These are phyloP conservation scores for Acleris literana DNA, from an alignment of 2,888 invertebrate genomes.

Conservation along the genomic window DNA sequence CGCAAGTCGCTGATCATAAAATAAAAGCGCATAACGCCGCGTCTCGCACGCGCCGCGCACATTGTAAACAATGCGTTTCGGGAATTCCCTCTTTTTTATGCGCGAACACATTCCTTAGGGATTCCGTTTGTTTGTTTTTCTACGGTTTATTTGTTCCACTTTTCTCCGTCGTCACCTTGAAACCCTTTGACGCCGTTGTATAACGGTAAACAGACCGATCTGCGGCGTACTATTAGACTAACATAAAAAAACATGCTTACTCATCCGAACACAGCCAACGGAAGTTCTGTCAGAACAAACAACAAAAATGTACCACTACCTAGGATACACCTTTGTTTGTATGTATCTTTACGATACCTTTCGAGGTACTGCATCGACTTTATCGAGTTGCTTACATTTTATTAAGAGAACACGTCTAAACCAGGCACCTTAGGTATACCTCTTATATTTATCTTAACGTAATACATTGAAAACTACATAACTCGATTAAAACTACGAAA, in stretches of 20 bases:
- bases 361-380: too few species aligned
- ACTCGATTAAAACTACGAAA: not conserved
- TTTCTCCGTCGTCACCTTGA: constrained; percentile 63
- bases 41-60: constrained; percentile 58
- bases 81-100: constrained; percentile 80
- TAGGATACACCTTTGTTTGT: too few species aligned
- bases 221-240: constrained; percentile 28
- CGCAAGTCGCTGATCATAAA: constrained; percentile 61
- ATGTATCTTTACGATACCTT: too few species aligned
- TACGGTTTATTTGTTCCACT: constrained; percentile 64
- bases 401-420: too few species aligned
- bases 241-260: constrained; percentile 29
- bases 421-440: too few species aligned
- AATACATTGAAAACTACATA: not conserved
- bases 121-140: constrained; percentile 81
- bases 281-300: constrained; percentile 24
- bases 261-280: constrained; percentile 24
- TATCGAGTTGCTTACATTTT: too few species aligned
- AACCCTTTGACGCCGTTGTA: constrained; percentile 63
- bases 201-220: constrained; percentile 57
- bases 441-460: too few species aligned
- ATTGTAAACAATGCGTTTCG: constrained; percentile 80
- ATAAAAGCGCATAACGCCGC: constrained; percentile 65
- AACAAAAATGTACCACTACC: constrained; percentile 22
- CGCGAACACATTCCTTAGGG: constrained; percentile 76